Evolutionary conservation across 2,113 vertebrate species (phyloP), one percentile per base, ranked within the genome.

Genomic region (Neofelis nebulosa): DNA sequence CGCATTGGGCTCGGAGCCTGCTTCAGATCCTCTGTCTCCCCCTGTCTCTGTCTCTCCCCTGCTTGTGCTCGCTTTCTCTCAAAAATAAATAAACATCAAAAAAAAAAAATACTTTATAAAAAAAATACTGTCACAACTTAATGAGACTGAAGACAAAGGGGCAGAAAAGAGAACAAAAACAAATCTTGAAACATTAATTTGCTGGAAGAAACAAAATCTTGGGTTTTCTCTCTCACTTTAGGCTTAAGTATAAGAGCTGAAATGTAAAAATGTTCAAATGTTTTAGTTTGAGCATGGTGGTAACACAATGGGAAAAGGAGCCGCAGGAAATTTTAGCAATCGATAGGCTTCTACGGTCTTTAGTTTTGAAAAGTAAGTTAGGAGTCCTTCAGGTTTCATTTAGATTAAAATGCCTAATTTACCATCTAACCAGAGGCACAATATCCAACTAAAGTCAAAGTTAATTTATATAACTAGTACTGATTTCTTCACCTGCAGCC

Each of bases 261-360:
- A 96, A 89, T 23, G 55, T 61, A 97, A 96, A 93, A 65, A 84
- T 63, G 33, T 7, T 15, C 33, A 45, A 63, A 68, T 48, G 48
- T 79, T 95, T 93, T 52, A 71, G 31, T 74, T 88, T 79, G 78
- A 96, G 83, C 38, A 57, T 52, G 63, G n/a, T 38, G 25, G 71
- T 1, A 68, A 79, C 50, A 76, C 21, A 50, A 50, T 7, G 23
- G 27, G n/a, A 71, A 94, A 71, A 86, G 50, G n/a, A 90, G n/a
- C 2, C 38, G 11, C 18, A 15, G 52, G 73, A 66, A 81, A 85
- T 52, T 76, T 85, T 25, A 33, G 31, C 69, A 52, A 68, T 79
- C 81, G 48, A 57, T 29, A 65, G 76, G 21, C 15, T 66, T 57
- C 52, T 48, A 63, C 10, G 45, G 27, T 4, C 82, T 86, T 96